A percentile compares a stretch with the other conserved stretches of the same genome.
Conservation (phyloP, 2,113 vertebrate species). For the Rana temporaria region DNA sequence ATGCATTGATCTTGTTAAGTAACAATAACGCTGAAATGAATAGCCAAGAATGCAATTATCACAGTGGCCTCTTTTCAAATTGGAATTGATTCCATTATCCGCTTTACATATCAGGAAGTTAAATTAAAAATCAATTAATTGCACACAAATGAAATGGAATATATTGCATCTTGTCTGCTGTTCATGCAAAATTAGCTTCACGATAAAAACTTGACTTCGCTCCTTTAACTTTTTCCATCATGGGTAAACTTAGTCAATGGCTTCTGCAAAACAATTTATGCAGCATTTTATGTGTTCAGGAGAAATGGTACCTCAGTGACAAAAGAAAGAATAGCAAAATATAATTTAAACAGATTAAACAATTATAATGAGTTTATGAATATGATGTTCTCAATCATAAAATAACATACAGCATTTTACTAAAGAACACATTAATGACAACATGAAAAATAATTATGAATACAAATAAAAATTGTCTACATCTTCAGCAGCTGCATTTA, state of each 20-base stretch:
- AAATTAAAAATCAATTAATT: conserved; percentile 59
- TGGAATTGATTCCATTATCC: conserved; percentile 56
- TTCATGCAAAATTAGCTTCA: conserved; percentile 44
- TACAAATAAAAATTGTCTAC: too few species aligned
- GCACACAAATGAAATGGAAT: conserved; percentile 55
- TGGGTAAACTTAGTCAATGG: background rate
- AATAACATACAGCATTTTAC: background rate
- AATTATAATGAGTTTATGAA: conserved; percentile 2
- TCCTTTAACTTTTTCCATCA: conserved; percentile 37
- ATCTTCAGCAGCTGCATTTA: too few species aligned
- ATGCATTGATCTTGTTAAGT: conserved; percentile 55
- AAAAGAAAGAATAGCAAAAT: conserved; percentile 1
- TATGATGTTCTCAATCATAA: background rate
- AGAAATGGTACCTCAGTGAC: conserved; percentile 11
- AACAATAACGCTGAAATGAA: conserved; percentile 54
- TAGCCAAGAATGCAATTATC: conserved; percentile 51
- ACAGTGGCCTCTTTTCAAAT: conserved; percentile 44
- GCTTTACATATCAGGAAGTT: conserved; percentile 54
- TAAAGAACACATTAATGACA: background rate
- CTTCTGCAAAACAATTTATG: conserved; percentile 14
- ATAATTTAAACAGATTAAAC: conserved; percentile 9
- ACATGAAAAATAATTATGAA: too few species aligned
- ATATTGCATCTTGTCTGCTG: conserved; percentile 42
- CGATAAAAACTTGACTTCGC: conserved; percentile 32
- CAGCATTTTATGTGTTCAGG: background rate